These are phyloP conservation scores for Magallana nippona DNA, from an alignment of 2,888 invertebrate species.

Conservation along the genomic window DNA sequence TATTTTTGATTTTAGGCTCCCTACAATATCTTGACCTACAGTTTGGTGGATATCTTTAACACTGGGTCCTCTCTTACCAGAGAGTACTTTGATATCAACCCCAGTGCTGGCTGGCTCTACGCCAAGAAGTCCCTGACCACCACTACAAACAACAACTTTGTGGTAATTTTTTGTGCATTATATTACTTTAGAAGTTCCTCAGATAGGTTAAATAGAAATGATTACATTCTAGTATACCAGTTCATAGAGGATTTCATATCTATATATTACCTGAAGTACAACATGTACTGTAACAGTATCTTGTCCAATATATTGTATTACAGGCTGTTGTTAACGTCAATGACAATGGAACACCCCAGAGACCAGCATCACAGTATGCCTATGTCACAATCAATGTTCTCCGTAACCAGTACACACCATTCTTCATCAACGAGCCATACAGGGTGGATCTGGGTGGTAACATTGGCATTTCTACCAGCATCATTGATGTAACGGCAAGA, in stretches of 20 bases:
- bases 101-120: constrained; percentile 64
- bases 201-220: too few relatives aligned
- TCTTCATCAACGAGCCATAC: constrained; percentile 64
- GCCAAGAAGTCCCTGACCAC: constrained; percentile 65
- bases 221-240: too few relatives aligned
- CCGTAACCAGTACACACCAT: constrained; percentile 68
- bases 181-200: too few relatives aligned
- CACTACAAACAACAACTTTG: constrained; percentile 54
- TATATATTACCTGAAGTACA: not conserved
- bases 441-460: constrained; percentile 59
- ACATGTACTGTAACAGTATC: not conserved
- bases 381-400: constrained; percentile 69
- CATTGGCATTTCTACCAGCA: constrained; percentile 56
- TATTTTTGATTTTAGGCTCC: constrained; percentile 64
- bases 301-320: constrained; percentile 30
- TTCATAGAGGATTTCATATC: not conserved
- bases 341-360: constrained; percentile 60
- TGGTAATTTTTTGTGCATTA: constrained; percentile 51
- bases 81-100: constrained; percentile 69
- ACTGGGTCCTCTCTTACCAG: constrained; percentile 61
- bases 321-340: constrained; percentile 61
- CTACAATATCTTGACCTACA: constrained; percentile 67
- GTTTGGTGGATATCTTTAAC: constrained; percentile 45
- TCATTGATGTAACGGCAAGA: constrained; percentile 65
- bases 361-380: constrained; percentile 51